Evolutionary conservation across 1,140 invertebrate genomes (phyloP).

Genomic region (Aleiodes sp.): DNA sequence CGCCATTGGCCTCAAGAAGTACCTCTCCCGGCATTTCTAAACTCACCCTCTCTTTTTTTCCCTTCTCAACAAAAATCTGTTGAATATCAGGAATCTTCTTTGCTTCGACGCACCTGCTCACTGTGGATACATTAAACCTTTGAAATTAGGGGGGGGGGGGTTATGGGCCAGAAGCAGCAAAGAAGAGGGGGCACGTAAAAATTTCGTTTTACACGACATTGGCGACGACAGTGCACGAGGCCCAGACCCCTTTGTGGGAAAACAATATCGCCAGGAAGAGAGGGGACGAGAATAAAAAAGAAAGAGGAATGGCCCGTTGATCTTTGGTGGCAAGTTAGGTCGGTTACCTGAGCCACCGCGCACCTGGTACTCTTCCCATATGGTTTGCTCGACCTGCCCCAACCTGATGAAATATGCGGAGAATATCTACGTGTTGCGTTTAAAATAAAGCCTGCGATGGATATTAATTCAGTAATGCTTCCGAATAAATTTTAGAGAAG

Average conservation of each 20-base stretch:
- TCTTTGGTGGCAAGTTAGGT: background rate
- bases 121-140: background rate
- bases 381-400: conserved; percentile 2
- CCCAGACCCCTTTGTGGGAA: background rate
- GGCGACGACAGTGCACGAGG: background rate
- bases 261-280: background rate
- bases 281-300: no score
- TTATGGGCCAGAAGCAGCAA: background rate
- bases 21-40: background rate
- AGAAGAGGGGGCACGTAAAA: no score
- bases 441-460: no score
- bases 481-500: no score
- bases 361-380: conserved; percentile 5
- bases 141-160: background rate
- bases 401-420: no score
- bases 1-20: background rate
- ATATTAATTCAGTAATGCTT: no score
- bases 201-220: background rate
- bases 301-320: background rate
- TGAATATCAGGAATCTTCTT: background rate
- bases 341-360: conserved; percentile 17
- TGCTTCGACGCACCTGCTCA: background rate
- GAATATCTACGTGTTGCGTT: no score
- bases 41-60: background rate
- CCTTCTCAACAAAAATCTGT: background rate